Evolutionary conservation across 2,888 invertebrate species (phyloP), one percentile per base, ranked within the genome.

Genomic region (Heteropelma amictum): DNA sequence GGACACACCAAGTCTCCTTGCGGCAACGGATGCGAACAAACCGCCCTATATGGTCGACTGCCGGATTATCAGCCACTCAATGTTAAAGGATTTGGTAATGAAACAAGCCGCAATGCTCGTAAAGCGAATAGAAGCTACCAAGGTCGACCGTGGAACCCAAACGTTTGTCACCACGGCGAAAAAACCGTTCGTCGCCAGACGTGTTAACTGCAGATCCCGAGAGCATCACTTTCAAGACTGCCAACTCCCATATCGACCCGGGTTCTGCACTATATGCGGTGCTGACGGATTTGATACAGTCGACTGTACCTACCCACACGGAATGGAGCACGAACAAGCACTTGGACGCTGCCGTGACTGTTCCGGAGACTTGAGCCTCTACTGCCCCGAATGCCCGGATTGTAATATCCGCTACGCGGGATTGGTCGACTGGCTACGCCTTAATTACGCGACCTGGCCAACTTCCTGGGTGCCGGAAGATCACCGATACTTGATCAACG

Each of bases 291-390:
- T 45, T 10, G 67, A 74, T 23, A 21, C 23, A 0, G 35, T 7
- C 0, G 74, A 74, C 4, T 74, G 69, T 7, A 68, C 65, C 0
- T 74, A 65, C 14, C 74, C 74, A 0, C 75, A 65, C 14, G 67
- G 70, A 6, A 21, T 75, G 1, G 74, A 75, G 5, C 64, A 74
- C 8, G 74, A 70, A 19, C n/a, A 23, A 23, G 53, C 69, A 5
- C 45, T 70, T 5, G 42, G 54, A 19, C 14, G 70, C 0, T 75
- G 70, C 45, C 8, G 53, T 6, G 75, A 71, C 5, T 71, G 75
- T 42, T 1, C 33, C 0, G 4, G 40, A 1, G 67, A 65, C 1
- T 2, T 38, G 3, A 28, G n/a, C 4, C 19, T 75, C 5, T 75
- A 70, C 7, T 60, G 64, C 7, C 71, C 75, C 4, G 70, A 19